phyloP scores from a whole-genome alignment of 2,888 invertebrate genomes.

The Trisateles emortualis region DNA sequence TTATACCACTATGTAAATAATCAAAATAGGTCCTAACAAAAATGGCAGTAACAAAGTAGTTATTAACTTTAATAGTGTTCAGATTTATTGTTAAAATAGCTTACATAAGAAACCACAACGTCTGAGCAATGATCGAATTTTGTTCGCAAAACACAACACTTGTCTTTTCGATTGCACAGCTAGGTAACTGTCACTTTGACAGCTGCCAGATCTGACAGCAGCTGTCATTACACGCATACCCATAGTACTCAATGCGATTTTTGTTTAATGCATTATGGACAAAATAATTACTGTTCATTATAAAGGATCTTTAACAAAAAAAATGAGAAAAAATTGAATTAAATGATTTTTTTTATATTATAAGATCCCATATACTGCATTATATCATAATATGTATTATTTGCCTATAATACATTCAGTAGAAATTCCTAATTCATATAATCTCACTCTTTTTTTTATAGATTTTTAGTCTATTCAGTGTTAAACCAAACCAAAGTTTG shows the following conservation, averaged over 20 bases:
- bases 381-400: background rate
- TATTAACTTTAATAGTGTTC: no score
- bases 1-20: no score
- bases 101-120: constrained; percentile 44
- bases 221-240: constrained; percentile 54
- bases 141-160: constrained; percentile 41
- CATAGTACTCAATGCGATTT: constrained; percentile 7
- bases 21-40: no score
- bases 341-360: background rate
- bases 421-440: constrained; percentile 38
- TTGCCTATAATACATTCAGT: constrained; percentile 18
- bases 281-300: background rate
- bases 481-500: constrained; percentile 27
- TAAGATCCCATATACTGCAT: background rate
- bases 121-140: constrained; percentile 62
- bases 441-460: constrained; percentile 43
- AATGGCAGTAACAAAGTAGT: no score
- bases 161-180: constrained; percentile 60
- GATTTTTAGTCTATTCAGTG: constrained; percentile 2
- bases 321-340: background rate
- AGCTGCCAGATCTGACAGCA: constrained; percentile 42
- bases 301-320: background rate
- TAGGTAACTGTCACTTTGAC: constrained; percentile 49
- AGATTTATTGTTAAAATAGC: background rate
- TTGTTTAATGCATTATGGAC: background rate